Evolutionary conservation across 2,113 vertebrate species (phyloP).

Genomic region (Gymnocephalus cernua): DNA sequence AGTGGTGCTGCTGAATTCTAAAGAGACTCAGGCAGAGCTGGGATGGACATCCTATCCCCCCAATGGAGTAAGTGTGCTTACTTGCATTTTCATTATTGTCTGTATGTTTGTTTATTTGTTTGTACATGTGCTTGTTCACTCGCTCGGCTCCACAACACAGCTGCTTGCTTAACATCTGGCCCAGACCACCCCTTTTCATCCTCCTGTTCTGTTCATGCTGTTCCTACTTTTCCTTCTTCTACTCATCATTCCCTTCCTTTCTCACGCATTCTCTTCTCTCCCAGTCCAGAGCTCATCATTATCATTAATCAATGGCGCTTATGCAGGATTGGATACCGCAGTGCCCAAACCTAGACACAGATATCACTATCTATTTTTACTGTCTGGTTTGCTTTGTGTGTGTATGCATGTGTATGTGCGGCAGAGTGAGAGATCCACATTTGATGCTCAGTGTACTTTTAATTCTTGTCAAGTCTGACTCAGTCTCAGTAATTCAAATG

Average conservation of each 20-base stretch:
- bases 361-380: conserved; percentile 41
- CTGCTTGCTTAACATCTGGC: conserved; percentile 3
- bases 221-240: neutral
- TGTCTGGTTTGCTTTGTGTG: conserved; percentile 8
- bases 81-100: conserved; percentile 25
- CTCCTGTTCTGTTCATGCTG: neutral
- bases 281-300: conserved; percentile 37
- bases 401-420: conserved; percentile 1
- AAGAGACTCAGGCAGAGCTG: conserved; percentile 95
- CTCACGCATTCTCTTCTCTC: neutral
- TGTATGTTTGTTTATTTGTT: conserved; percentile 3
- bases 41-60: conserved; percentile 94
- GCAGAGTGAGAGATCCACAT: neutral
- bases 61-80: conserved; percentile 88
- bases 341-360: conserved; percentile 34
- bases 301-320: conserved; percentile 51
- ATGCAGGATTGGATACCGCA: conserved; percentile 42
- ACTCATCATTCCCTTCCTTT: neutral
- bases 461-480: neutral
- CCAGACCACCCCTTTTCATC: neutral
- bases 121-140: neutral
- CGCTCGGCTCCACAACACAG: neutral
- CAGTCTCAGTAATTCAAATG: neutral
- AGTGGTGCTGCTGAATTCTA: conserved; percentile 96
- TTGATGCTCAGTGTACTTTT: neutral